Evolutionary conservation across 2,888 invertebrate species (phyloP), one percentile per base, ranked within the genome.

Genomic region (Scaptomyza tumidula): DNA sequence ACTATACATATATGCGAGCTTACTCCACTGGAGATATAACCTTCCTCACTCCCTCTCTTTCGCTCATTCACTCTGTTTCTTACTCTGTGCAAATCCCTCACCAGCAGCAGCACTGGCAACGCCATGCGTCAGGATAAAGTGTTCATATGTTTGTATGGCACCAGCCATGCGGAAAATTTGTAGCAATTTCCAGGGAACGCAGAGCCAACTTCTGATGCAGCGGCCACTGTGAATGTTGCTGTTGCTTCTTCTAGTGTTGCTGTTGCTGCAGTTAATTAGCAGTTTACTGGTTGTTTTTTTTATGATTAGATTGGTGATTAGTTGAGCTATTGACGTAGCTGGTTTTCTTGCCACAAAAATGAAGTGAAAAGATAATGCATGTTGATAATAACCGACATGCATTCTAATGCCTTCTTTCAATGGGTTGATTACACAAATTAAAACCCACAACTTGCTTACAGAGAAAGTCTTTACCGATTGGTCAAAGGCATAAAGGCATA

Each of bases 151-250:
- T 66, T 74, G 72, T 70, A 41, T 66, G 50, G 45, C 48, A 62
- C 37, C 57, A 70, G 74, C 78, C 59, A 74, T 57, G 76, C 43
- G 70, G 66, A 76, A 78, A 76, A 76, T 76, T 78, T 78, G 66
- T 63, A 44, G 78, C 78, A 74, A 74, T 73, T 78, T 78, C 35
- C 62, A 61, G 57, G 24, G 54, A 50, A 71, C 45, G 41, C 41
- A 16, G 64, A 35, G 49, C 55, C 57, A 60, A 68, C 53, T 71
- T 50, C 53, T 71, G 62, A 56, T 75, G 50, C 56, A 31, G 48
- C 70, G 29, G 49, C 43, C 46, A 29, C 45, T 49, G 39, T 29
- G 29, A 2, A 0, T 37, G 37, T n/a, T 10, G 3, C 37, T 37
- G 24, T 29, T 27, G 55, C 29, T 29, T 7, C 24, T 29, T 7